Conservation (phyloP, 1,140 invertebrate genomes). For the Hypsibius dujardini region DNA sequence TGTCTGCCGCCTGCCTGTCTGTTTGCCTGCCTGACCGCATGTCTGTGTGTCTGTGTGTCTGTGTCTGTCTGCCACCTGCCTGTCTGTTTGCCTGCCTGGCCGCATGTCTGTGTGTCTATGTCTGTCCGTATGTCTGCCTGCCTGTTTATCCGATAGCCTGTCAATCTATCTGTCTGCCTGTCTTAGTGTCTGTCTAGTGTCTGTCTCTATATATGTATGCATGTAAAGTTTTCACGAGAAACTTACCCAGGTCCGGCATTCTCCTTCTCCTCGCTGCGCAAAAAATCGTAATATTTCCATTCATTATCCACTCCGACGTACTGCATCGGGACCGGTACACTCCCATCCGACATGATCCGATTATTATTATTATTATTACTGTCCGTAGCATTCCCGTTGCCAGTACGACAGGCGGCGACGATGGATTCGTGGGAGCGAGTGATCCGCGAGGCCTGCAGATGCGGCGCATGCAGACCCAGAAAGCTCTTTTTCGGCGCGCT, state of each 20-base stretch:
- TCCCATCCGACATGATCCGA: neutral
- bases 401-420: neutral
- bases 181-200: too few species aligned
- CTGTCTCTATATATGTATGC: too few species aligned
- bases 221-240: neutral
- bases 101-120: too few species aligned
- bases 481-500: neutral
- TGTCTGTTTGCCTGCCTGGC: too few species aligned
- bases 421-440: slow-evolving; percentile 4
- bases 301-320: neutral
- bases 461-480: neutral
- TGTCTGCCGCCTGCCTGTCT: too few species aligned
- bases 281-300: slow-evolving; percentile 10
- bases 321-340: neutral
- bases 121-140: too few species aligned
- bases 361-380: too few species aligned
- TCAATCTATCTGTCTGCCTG: too few species aligned
- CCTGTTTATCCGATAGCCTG: too few species aligned
- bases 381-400: neutral
- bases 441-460: neutral
- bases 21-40: too few species aligned
- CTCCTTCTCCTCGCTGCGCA: neutral
- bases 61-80: too few species aligned
- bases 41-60: too few species aligned
- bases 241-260: neutral